Percentiles rank a stretch among this genome's conserved stretches.
phyloP scores from a whole-genome alignment of 30 jellyfish, hydroid and myxozoan genomes.

The Turritopsis dohrnii region DNA sequence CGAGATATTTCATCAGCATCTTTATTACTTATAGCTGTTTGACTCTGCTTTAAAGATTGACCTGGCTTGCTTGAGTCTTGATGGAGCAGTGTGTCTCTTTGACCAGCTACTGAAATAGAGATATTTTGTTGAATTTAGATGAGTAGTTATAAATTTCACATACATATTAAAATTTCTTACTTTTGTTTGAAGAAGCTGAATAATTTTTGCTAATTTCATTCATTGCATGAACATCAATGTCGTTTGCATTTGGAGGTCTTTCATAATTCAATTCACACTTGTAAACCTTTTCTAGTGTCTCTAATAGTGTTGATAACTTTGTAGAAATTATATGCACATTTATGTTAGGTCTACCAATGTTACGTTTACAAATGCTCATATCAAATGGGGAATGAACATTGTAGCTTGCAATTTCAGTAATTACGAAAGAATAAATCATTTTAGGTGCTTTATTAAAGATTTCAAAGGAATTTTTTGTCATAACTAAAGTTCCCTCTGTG shows the following conservation, averaged over 20 bases:
- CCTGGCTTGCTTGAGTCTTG: not conserved
- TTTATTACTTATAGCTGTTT: constrained; percentile 30
- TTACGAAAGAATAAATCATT: constrained; percentile 21
- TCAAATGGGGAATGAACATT: constrained; percentile 80
- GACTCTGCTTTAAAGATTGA: not conserved
- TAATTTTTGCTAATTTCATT: constrained; percentile 7
- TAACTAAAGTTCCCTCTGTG: constrained; percentile 35
- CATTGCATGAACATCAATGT: constrained; percentile 29
- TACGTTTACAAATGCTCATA: constrained; percentile 38
- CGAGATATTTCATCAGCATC: constrained; percentile 60
- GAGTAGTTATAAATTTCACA: not conserved
- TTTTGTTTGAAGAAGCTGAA: not conserved
- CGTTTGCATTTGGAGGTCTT: constrained; percentile 35
- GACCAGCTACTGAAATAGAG: not conserved
- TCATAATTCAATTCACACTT: constrained; percentile 35
- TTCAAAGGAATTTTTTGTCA: constrained; percentile 31
- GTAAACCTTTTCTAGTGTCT: constrained; percentile 29
- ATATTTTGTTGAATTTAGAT: not conserved
- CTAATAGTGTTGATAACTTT: constrained; percentile 36
- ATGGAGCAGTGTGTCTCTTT: not conserved
- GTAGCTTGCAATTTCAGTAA: constrained; percentile 35
- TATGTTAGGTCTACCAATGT: constrained; percentile 53
- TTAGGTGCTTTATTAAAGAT: constrained; percentile 29
- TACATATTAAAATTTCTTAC: not conserved
- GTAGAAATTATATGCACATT: constrained; percentile 51